Base-by-base conservation (phyloP, 2,888 invertebrate species). In the Nomada fucata region DNA sequence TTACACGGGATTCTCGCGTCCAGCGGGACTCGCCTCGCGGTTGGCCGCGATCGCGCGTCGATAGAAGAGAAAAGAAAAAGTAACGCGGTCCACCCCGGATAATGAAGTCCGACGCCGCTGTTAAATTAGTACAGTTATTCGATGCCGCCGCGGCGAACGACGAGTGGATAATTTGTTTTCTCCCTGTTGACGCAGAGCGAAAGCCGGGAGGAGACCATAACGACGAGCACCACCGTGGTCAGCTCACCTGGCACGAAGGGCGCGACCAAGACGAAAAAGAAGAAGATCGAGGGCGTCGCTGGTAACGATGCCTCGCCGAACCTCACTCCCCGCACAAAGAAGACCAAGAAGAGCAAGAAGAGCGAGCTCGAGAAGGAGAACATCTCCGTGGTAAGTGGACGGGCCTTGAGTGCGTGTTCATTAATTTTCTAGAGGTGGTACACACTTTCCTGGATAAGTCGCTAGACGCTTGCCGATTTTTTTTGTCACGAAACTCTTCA, bases 341-440 rank as follows among this genome's bases (percentile, higher is more conserved):
- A 95, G 91, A 94, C 95, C 75, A 96, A 96, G 94, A 96, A 96
- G 92, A 95, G 95, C 69, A 95, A 95, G 92, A 96, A 95, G 90
- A 94, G 92, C 84, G 95, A 95, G 85, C 94, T 94, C 81, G 96
- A 96, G 89, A 96, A 96, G 93, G 96, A 96, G 91, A 96, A 96
- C 91, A 96, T 96, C 91, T 96, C 96, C 85, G 96, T 96, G 94
- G 96, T 96, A 94, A 95, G 95, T 88, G 52, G 44, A 20, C 26
- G 20, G 18, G 18, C 1, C 42, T 18, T 18, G 7, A 18, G n/a
- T 20, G 23, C 18, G 65, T n/a, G 59, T 71, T 60, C 50, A 1
- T 65, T 67, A 11, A 36, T 65, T 71, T 60, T 55, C n/a, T 26
- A 26, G 23, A 23, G 23, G n/a, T 44, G 50, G 20, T 2, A 11